These are phyloP conservation scores for Monopis laevigella DNA, from an alignment of 2,888 invertebrate genomes.

Conservation along the genomic window DNA sequence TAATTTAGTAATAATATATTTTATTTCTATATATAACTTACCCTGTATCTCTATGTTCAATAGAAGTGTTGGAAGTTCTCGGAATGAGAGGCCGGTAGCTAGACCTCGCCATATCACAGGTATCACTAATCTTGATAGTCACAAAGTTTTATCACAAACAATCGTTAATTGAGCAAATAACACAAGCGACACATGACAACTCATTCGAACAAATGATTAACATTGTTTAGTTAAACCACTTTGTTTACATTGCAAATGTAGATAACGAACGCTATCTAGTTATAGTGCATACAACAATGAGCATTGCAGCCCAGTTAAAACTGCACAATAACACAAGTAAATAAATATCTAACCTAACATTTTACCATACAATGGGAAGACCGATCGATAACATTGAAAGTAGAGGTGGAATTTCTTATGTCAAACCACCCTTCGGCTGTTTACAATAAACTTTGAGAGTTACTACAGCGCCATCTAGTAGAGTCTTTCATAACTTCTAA, in stretches of 20 bases:
- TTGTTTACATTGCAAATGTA: slow-evolving; percentile 26
- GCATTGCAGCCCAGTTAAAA: not conserved
- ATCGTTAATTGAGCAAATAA: slow-evolving; percentile 31
- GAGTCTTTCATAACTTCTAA: no score
- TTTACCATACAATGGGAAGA: slow-evolving; percentile 29
- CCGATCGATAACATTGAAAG: slow-evolving; percentile 7
- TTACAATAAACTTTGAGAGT: slow-evolving; percentile 25
- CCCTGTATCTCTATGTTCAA: slow-evolving; percentile 48
- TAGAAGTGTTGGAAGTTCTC: slow-evolving; percentile 45
- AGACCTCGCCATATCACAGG: slow-evolving; percentile 45
- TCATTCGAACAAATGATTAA: slow-evolving; percentile 38
- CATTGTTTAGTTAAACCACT: slow-evolving; percentile 30
- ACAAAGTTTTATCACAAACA: slow-evolving; percentile 18
- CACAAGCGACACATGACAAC: slow-evolving; percentile 33
- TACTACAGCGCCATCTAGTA: slow-evolving; percentile 39
- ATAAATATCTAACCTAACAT: no score
- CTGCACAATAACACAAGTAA: slow-evolving; percentile 13
- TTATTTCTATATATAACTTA: no score
- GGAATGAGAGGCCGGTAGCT: slow-evolving; percentile 55
- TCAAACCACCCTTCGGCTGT: slow-evolving; percentile 3
- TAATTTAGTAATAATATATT: no score
- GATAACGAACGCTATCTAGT: slow-evolving; percentile 31
- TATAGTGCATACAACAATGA: not conserved
- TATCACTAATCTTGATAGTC: slow-evolving; percentile 16
- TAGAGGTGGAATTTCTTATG: slow-evolving; percentile 5